These are phyloP conservation scores for Stegodyphus dumicola DNA, from an alignment of 1,140 invertebrate genomes.

Conservation along the genomic window DNA sequence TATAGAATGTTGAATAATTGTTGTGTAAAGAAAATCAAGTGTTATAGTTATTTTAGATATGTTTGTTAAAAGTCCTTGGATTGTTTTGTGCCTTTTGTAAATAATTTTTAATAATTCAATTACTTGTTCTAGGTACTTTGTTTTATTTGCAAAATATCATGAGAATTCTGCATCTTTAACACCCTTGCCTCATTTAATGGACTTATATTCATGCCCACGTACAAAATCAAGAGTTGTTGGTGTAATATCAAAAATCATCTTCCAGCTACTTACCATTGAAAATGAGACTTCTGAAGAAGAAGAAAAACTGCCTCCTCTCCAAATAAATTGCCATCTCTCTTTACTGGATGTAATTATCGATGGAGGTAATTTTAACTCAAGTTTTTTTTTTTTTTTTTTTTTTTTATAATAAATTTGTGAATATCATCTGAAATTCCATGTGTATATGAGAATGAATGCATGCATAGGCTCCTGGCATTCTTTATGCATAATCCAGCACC, in stretches of 20 bases:
- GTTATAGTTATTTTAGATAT: no score
- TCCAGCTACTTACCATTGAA: constrained; percentile 79
- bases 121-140: constrained; percentile 73
- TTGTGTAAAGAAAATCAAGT: no score
- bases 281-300: constrained; percentile 67
- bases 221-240: constrained; percentile 76
- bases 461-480: no score
- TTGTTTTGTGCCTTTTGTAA: no score
- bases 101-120: no score
- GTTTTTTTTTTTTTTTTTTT: no score
- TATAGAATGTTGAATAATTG: no score
- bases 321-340: constrained; percentile 22
- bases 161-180: constrained; percentile 70
- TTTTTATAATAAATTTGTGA: no score
- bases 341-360: constrained; percentile 11
- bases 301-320: constrained; percentile 67
- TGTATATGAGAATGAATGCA: no score
- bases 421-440: no score
- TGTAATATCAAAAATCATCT: constrained; percentile 81
- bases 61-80: no score
- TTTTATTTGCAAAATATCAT: constrained; percentile 76
- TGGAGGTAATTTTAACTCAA: constrained; percentile 1
- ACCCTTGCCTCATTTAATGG: constrained; percentile 76
- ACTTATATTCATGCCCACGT: constrained; percentile 77
- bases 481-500: no score